phyloP scores from a whole-genome alignment of 2,888 invertebrate genomes.

The Timandra comae region DNA sequence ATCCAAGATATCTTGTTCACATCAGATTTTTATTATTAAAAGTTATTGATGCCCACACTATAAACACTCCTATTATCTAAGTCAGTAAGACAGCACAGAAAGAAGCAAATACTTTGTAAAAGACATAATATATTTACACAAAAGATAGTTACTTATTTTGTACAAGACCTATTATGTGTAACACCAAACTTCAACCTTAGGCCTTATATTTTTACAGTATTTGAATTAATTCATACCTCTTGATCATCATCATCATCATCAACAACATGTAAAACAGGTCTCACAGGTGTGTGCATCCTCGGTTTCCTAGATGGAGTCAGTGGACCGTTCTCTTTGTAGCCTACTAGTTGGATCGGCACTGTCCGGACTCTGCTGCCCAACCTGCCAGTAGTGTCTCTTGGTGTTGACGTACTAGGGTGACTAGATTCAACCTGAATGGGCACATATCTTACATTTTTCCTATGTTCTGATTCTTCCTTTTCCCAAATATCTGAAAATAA shows the following conservation, averaged over 20 bases:
- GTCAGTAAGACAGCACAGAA: too few species aligned
- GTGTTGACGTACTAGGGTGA: conserved; percentile 67
- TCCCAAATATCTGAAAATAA: conserved; percentile 45
- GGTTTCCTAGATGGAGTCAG: conserved; percentile 44
- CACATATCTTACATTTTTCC: conserved; percentile 54
- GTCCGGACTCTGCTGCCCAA: conserved; percentile 28
- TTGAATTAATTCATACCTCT: conserved; percentile 31
- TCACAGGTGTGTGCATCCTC: conserved; percentile 46
- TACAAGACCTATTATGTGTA: too few species aligned
- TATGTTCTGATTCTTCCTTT: conserved; percentile 29
- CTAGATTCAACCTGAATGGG: conserved; percentile 58
- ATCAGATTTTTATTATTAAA: too few species aligned
- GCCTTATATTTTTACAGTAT: too few species aligned
- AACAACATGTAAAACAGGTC: conserved; percentile 44
- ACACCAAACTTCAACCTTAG: too few species aligned
- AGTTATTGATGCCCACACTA: too few species aligned
- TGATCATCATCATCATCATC: conserved; percentile 55
- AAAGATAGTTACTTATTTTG: too few species aligned
- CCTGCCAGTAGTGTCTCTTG: conserved; percentile 36
- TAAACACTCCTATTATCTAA: too few species aligned
- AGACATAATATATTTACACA: background rate
- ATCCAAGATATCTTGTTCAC: too few species aligned
- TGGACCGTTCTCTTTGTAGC: conserved; percentile 38
- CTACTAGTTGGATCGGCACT: conserved; percentile 47
- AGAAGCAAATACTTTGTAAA: too few species aligned